These are phyloP conservation scores for Drosophila kuntzei DNA, from an alignment of 2,888 invertebrate genomes.

Conservation along the genomic window DNA sequence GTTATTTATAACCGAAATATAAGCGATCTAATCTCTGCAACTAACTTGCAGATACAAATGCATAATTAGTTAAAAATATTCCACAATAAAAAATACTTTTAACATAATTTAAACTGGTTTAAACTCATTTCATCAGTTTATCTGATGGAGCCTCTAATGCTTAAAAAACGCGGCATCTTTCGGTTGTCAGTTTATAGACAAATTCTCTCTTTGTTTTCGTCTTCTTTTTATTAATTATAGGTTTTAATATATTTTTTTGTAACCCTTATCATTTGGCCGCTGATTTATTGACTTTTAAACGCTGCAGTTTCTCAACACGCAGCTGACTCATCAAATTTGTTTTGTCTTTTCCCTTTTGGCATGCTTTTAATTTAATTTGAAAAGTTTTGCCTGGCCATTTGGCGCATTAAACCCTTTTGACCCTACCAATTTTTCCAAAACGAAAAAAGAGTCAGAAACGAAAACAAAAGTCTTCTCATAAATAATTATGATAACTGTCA, in stretches of 20 bases:
- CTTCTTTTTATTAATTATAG: constrained; percentile 60
- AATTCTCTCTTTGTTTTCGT: constrained; percentile 13
- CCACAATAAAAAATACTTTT: constrained; percentile 3
- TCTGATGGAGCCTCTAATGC: too few relatives aligned
- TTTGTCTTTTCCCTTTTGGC: constrained; percentile 68
- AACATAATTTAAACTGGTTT: constrained; percentile 29
- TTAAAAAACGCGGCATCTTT: constrained; percentile 4
- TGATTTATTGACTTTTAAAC: constrained; percentile 83
- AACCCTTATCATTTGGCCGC: constrained; percentile 71
- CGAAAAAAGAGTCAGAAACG: constrained; percentile 22
- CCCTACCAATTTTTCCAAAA: constrained; percentile 33
- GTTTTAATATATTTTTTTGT: constrained; percentile 17
- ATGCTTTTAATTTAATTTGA: constrained; percentile 82
- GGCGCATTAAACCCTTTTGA: constrained; percentile 77
- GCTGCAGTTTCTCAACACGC: constrained; percentile 62
- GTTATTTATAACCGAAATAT: constrained; percentile 25
- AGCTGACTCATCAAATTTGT: constrained; percentile 80
- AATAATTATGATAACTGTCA: constrained; percentile 81
- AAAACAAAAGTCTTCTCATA: constrained; percentile 66
- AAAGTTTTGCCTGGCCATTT: constrained; percentile 78
- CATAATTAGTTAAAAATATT: constrained; percentile 8
- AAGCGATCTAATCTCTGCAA: background rate
- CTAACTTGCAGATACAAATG: constrained; percentile 5
- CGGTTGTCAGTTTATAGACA: constrained; percentile 7
- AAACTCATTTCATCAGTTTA: background rate